Percentiles rank a stretch among this genome's conserved stretches.
Conservation (phyloP, 2,113 vertebrate species). For the Hyla sarda region DNA sequence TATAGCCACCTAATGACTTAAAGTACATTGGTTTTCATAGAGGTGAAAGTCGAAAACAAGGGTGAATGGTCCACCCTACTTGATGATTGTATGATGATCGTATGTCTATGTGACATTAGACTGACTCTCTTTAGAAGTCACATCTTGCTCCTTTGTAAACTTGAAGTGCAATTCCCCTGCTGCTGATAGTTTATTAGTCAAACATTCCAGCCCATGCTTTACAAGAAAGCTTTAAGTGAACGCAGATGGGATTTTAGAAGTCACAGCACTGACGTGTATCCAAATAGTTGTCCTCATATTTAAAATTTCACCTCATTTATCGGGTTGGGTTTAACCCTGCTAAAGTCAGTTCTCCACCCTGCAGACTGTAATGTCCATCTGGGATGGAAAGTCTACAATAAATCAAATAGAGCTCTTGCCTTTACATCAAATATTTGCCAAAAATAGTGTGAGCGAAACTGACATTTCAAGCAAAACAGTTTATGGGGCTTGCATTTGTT, state of each 20-base stretch:
- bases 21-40: slow-evolving; percentile 15
- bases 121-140: slow-evolving; percentile 19
- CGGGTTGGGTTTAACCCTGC: slow-evolving; percentile 67
- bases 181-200: slow-evolving; percentile 74
- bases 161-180: slow-evolving; percentile 70
- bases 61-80: slow-evolving; percentile 25
- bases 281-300: slow-evolving; percentile 71
- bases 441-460: slow-evolving; percentile 44
- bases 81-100: slow-evolving; percentile 26
- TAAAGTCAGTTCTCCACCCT: slow-evolving; percentile 60
- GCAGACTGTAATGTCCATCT: background rate
- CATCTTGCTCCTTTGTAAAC: slow-evolving; percentile 73
- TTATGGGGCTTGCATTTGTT: slow-evolving; percentile 37
- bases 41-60: background rate
- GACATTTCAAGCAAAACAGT: slow-evolving; percentile 31
- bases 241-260: slow-evolving; percentile 69
- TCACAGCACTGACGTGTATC: slow-evolving; percentile 66
- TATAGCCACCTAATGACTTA: slow-evolving; percentile 9
- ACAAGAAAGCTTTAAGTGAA: slow-evolving; percentile 69
- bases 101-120: slow-evolving; percentile 39
- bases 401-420: slow-evolving; percentile 38
- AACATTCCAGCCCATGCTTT: slow-evolving; percentile 70
- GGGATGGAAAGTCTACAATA: slow-evolving; percentile 46
- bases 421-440: slow-evolving; percentile 37
- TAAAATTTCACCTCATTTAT: slow-evolving; percentile 67